Evolutionary conservation across 1,140 invertebrate species (phyloP).

Genomic region (Eciton burchellii): DNA sequence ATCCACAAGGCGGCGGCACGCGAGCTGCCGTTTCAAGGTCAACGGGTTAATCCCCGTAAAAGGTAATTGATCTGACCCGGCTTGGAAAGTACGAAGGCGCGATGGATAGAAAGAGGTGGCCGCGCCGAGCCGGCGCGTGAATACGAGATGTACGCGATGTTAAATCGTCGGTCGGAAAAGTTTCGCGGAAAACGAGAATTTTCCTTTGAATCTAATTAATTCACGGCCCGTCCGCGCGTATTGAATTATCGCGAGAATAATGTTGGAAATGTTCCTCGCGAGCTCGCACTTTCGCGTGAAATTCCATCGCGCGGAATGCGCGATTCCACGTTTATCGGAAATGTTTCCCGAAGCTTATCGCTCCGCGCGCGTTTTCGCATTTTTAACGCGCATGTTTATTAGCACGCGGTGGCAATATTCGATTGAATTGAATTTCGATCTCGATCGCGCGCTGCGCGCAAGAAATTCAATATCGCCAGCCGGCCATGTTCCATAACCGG

Average conservation of each 20-base stretch:
- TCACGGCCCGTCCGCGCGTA: no score
- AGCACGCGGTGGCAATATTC: no score
- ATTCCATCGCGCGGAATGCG: no score
- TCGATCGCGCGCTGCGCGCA: not conserved
- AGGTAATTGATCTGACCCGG: slow-evolving; percentile 57
- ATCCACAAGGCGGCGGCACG: slow-evolving; percentile 10
- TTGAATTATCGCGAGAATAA: no score
- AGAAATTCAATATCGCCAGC: slow-evolving; percentile 21
- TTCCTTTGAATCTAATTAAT: no score
- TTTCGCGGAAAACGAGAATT: no score
- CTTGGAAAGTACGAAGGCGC: slow-evolving; percentile 19
- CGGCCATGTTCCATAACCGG: not conserved
- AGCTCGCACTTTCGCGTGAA: no score
- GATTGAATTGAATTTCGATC: not conserved
- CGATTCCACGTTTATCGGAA: no score
- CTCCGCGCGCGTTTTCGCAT: no score
- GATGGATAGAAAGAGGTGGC: slow-evolving; percentile 32
- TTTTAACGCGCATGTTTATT: not conserved
- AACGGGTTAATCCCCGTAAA: slow-evolving; percentile 65
- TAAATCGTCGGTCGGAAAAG: slow-evolving; percentile 14
- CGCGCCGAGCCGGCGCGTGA: no score
- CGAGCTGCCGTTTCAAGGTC: slow-evolving; percentile 59
- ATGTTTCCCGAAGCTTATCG: no score
- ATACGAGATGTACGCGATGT: not conserved
- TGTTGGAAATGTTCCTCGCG: no score